These are phyloP conservation scores for Dinoponera quadriceps DNA, from an alignment of 1,140 invertebrate genomes.

Conservation along the genomic window DNA sequence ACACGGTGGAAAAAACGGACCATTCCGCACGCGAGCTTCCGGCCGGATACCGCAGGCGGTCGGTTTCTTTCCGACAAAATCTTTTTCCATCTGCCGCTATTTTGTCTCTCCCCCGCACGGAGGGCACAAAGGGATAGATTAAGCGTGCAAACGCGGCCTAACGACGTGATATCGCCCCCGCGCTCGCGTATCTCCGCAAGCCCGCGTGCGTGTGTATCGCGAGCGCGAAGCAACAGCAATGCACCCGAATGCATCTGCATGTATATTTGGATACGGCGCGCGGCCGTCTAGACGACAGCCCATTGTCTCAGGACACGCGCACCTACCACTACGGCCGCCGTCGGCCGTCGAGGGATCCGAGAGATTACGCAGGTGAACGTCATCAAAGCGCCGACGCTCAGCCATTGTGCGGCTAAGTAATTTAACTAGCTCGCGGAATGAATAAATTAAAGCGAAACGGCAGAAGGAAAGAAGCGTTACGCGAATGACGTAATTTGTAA, in stretches of 20 bases:
- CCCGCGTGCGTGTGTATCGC: background rate
- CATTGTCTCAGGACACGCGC: slow-evolving; percentile 63
- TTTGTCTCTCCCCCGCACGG: slow-evolving; percentile 38
- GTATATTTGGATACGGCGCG: slow-evolving; percentile 26
- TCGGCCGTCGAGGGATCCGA: slow-evolving; percentile 13
- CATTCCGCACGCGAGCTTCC: slow-evolving; percentile 18
- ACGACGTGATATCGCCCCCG: slow-evolving; percentile 59
- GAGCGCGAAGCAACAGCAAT: background rate
- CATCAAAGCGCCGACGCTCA: slow-evolving; percentile 52
- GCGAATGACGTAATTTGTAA: no score
- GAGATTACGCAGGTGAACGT: slow-evolving; percentile 52
- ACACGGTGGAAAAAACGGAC: slow-evolving; percentile 6
- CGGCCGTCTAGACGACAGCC: slow-evolving; percentile 39
- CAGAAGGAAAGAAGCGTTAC: background rate
- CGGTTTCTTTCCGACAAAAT: slow-evolving; percentile 30
- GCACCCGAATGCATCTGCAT: slow-evolving; percentile 46
- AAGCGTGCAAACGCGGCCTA: slow-evolving; percentile 51
- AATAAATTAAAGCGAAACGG: background rate
- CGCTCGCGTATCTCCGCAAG: slow-evolving; percentile 8
- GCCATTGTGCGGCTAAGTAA: slow-evolving; percentile 41
- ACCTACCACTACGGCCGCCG: background rate
- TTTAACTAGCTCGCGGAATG: slow-evolving; percentile 33
- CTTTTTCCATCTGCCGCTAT: slow-evolving; percentile 7
- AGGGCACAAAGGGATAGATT: slow-evolving; percentile 62
- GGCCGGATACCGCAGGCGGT: background rate